Base-by-base conservation (phyloP, 2,113 vertebrate species). In the Paratilapia polleni region DNA sequence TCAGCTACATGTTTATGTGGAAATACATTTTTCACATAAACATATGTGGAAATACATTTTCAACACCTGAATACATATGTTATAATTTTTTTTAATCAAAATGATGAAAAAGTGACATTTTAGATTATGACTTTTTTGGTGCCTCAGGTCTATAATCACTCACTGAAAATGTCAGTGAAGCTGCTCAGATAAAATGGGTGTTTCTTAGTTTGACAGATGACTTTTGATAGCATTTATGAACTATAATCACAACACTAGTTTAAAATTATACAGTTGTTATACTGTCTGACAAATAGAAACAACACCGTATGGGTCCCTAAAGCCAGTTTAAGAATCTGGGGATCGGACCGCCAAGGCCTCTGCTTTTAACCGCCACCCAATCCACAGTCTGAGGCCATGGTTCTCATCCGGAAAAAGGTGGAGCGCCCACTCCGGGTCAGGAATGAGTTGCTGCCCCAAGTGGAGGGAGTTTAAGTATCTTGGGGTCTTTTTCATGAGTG, bases 151-250 rank as follows among this genome's bases (percentile, higher is more conserved):
- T 43, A 68, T 68, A 56, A 43, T 75, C 57, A 2, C 12, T 64
- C 19, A 76, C n/a, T 82, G 9, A 49, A 83, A 81, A 88, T 74
- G 36, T 38, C 47, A 83, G 17, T 64, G 36, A 62, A 79, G 57
- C 9, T 13, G 24, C 28, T 78, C 43, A 58, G 8, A 49, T 31
- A 24, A 0, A 58, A 19, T n/a, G 24, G 64, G 64, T 28, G 41
- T 70, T 70, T 70, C 28, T 70, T 5, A 49, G 15, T 49, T 70
- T 70, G 15, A 38, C 64, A 68, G 41, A 41, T 49, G 41, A 70
- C 0, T 49, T 49, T 70, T 70, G 24, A 5, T 70, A 70, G 47
- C 41, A 15, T 68, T 68, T 49, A 0, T 49, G 26, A 68, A 41
- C 0, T 70, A 22, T 49, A 49, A 20, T 49, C 0, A 49, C 15